Conservation (phyloP, 2,113 vertebrate species). For the Butorides virescens region DNA sequence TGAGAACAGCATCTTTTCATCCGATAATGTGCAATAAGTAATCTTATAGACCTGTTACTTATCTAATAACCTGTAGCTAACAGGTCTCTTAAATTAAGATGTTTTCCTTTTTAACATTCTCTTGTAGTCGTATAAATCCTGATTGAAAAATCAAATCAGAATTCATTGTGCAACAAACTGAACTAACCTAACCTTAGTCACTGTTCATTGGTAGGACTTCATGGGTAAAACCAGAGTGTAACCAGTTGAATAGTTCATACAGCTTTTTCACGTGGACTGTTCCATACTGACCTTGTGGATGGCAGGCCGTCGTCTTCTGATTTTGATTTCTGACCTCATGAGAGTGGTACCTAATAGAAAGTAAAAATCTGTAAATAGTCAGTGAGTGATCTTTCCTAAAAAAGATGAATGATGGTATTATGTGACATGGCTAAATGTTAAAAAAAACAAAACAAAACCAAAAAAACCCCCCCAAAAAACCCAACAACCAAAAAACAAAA, state of each 20-base stretch:
- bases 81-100: neutral
- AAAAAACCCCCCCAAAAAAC: too few relatives aligned
- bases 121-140: neutral
- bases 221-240: neutral
- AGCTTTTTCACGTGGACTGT: neutral
- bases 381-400: neutral
- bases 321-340: neutral
- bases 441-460: too few relatives aligned
- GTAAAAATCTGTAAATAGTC: neutral
- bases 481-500: too few relatives aligned
- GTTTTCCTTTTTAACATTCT: neutral
- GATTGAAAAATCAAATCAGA: neutral
- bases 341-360: neutral
- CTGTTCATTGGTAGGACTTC: neutral
- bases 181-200: neutral
- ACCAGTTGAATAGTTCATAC: neutral
- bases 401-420: neutral
- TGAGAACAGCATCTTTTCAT: neutral
- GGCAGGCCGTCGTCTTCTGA: neutral
- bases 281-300: neutral
- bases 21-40: neutral
- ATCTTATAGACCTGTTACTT: neutral
- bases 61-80: neutral
- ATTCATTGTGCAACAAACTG: neutral
- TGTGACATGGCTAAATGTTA: neutral